Conservation (phyloP, 2,113 vertebrate genomes). For the Eptatretus burgeri region DNA sequence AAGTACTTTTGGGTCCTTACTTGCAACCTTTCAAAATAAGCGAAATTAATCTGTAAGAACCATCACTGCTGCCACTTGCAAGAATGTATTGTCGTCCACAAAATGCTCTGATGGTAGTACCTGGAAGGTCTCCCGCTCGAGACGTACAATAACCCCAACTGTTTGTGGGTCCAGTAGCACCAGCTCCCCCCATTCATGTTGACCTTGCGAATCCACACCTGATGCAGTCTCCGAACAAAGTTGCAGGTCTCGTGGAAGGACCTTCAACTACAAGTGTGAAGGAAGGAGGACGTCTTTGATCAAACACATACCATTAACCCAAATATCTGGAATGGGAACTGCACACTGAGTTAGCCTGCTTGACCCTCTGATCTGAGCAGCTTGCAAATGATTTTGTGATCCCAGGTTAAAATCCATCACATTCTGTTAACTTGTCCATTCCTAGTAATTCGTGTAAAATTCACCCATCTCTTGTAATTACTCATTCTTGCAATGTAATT, state of each 20-base stretch:
- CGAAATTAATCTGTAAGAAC: no score
- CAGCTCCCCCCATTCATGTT: constrained; percentile 3
- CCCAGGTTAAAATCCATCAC: no score
- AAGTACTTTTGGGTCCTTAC: no score
- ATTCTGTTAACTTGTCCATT: no score
- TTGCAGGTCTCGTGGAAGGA: constrained; percentile 1
- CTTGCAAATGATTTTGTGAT: no score
- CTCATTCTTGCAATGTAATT: no score
- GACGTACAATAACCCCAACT: constrained; percentile 1
- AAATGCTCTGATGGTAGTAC: not conserved
- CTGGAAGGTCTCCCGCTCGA: constrained; percentile 4
- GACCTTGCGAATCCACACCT: constrained; percentile 1
- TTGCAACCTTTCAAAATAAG: no score
- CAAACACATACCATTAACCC: not conserved
- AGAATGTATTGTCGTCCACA: no score
- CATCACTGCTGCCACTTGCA: no score
- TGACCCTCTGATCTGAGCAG: no score
- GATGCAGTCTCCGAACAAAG: constrained; percentile 5
- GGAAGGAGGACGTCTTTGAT: not conserved
- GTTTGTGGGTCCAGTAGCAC: constrained; percentile 2
- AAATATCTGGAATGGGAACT: not conserved
- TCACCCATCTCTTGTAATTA: no score
- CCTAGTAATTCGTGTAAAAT: no score
- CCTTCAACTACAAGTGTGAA: not conserved
- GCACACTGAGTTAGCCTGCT: not conserved